Percentiles rank a stretch among this genome's conserved stretches.
Evolutionary conservation across 2,797 vertebrate species (phyloP).

Genomic region (Columba guinea): DNA sequence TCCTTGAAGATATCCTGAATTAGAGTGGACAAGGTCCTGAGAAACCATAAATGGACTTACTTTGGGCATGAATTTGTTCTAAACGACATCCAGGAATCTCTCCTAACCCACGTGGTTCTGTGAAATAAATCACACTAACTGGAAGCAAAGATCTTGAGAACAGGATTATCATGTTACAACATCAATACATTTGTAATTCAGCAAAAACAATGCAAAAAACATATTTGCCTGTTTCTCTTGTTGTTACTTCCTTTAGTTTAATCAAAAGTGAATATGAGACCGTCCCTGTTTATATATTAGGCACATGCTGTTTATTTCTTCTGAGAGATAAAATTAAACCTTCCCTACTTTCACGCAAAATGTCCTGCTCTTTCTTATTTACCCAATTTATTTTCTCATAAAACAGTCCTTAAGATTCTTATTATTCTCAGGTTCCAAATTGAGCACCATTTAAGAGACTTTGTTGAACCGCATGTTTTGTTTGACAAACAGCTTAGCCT

Average conservation of each 20-base stretch:
- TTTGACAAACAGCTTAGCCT: background rate
- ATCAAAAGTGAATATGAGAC: background rate
- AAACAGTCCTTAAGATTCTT: background rate
- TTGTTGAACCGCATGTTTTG: background rate
- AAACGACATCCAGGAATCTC: background rate
- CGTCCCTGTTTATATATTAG: background rate
- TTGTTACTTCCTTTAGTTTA: background rate
- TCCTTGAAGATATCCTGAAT: background rate
- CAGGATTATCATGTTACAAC: background rate
- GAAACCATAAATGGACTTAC: background rate
- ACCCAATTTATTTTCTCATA: background rate
- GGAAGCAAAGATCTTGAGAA: background rate
- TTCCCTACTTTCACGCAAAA: background rate
- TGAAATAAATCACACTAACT: background rate
- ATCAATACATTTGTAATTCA: background rate
- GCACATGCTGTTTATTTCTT: background rate
- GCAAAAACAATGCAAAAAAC: background rate
- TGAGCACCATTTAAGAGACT: background rate
- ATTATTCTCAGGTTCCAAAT: background rate
- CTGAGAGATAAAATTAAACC: background rate
- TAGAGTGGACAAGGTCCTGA: background rate
- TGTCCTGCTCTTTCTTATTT: background rate
- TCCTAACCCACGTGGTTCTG: fast-evolving
- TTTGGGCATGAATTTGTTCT: background rate
- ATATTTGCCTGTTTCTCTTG: background rate